A percentile compares a stretch with the other conserved stretches of the same genome.
phyloP scores from a whole-genome alignment of 2,888 invertebrate genomes.

The Epinotia ramella region DNA sequence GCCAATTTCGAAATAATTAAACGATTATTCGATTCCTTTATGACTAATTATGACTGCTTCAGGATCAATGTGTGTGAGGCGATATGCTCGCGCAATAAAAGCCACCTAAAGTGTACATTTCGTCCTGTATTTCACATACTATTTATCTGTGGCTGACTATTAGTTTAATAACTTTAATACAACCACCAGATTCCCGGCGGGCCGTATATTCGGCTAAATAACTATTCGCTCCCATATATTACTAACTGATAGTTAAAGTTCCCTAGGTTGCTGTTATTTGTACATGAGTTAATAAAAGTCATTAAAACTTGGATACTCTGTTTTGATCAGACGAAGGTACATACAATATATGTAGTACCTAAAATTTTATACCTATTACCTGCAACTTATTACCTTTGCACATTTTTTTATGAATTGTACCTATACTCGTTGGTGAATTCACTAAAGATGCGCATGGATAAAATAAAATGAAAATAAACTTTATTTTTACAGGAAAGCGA shows the following conservation, averaged over 20 bases:
- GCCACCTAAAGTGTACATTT: not conserved
- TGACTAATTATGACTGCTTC: too few species aligned
- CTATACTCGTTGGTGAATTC: too few species aligned
- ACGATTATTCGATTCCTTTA: too few species aligned
- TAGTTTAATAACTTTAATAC: slow-evolving; percentile 27
- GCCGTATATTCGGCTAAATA: slow-evolving; percentile 29
- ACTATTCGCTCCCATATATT: slow-evolving; percentile 23
- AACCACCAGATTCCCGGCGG: not conserved
- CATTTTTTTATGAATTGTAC: too few species aligned
- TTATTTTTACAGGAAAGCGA: not conserved
- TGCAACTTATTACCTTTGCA: too few species aligned
- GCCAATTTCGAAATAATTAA: too few species aligned
- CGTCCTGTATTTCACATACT: not conserved
- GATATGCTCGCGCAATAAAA: too few species aligned
- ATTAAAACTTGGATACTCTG: slow-evolving; percentile 29
- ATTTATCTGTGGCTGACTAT: not conserved
- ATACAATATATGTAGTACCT: too few species aligned
- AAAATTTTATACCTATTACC: too few species aligned
- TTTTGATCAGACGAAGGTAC: slow-evolving; percentile 20
- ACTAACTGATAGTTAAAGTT: slow-evolving; percentile 29
- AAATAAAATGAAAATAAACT: not conserved
- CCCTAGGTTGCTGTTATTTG: slow-evolving; percentile 23
- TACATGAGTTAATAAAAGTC: slow-evolving; percentile 12
- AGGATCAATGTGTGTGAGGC: too few species aligned
- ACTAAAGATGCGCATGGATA: too few species aligned